Evolutionary conservation across 1,140 invertebrate genomes (phyloP).

Genomic region (Pseudachorutes palmiensis): DNA sequence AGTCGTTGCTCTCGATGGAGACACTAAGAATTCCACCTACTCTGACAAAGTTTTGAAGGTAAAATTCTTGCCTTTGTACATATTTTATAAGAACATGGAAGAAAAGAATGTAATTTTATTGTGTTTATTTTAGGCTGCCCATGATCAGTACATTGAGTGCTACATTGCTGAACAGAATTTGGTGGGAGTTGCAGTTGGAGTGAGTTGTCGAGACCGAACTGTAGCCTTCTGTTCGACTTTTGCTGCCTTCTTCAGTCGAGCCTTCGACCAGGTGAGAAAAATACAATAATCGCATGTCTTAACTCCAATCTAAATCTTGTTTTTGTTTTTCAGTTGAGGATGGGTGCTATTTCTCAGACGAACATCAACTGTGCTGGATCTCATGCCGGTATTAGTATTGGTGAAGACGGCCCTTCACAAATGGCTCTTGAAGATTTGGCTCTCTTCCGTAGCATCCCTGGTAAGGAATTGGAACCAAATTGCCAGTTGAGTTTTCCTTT

Average conservation of each 20-base stretch:
- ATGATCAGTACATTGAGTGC: constrained; percentile 85
- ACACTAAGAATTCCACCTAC: constrained; percentile 98
- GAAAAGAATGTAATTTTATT: background rate
- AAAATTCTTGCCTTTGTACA: background rate
- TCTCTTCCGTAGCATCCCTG: constrained; percentile 87
- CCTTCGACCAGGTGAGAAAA: constrained; percentile 75
- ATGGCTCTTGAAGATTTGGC: constrained; percentile 98
- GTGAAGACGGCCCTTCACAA: constrained; percentile 97
- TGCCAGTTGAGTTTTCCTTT: constrained; percentile 15
- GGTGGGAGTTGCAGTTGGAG: constrained; percentile 90
- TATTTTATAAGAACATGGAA: background rate
- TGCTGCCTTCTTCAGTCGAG: constrained; percentile 92
- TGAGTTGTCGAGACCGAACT: constrained; percentile 75
- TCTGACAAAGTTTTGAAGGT: constrained; percentile 82
- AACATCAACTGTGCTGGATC: constrained; percentile 93
- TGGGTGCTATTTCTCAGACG: constrained; percentile 97
- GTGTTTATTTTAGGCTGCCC: constrained; percentile 43
- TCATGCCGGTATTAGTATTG: constrained; percentile 91
- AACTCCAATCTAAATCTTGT: constrained; percentile 14
- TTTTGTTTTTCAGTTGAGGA: constrained; percentile 65
- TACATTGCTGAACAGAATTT: constrained; percentile 99
- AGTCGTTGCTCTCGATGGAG: constrained; percentile 87
- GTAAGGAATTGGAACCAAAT: too few species aligned
- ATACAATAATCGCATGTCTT: constrained; percentile 12
- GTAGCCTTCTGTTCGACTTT: constrained; percentile 93